Evolutionary conservation across 2,113 vertebrate species (phyloP), one percentile per base, ranked within the genome.

Genomic region (Lophochroa leadbeateri): DNA sequence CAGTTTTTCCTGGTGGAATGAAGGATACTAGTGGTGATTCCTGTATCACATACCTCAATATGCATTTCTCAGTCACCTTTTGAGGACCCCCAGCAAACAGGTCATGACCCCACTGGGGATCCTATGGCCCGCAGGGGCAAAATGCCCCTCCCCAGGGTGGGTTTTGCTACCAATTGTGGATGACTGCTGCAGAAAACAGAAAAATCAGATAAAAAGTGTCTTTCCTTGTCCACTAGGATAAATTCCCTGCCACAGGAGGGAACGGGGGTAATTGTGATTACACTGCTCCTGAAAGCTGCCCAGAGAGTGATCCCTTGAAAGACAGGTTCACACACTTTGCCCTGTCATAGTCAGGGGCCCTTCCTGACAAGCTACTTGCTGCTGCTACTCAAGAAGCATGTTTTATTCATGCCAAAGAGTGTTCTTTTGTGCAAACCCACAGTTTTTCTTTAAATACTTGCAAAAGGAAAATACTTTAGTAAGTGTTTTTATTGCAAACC

Each of bases 351-450:
- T 35, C 82, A 47, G 70, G 68, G 55, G n/a, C 47, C 89, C 53
- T 71, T 29, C 29, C 82, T 67, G 80, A 75, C 77, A 64, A 89
- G 70, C 46, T 37, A 11, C 4, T 55, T 64, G 72, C 80, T 52
- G 85, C 91, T 52, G 72, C 91, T 87, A 13, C 94, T 87, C 46
- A 11, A 88, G 89, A 14, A 74, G 50, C 74, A 86, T 87, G 39
- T 94, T 93, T 85, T 88, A 90, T 88, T 64, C 74, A 93, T 93
- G 87, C 80, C 74, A 1, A 2, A 81, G 58, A 92, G 85, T 10
- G 57, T 39, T 77, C 74, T 74, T 55, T 46, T 8, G 4, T n/a
- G n/a, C n/a, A n/a, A n/a, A n/a, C n/a, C n/a, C n/a, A n/a, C n/a
- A n/a, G n/a, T n/a, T n/a, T n/a, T n/a, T n/a, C n/a, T n/a, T n/a